Evolutionary conservation across 2,113 vertebrate genomes (phyloP).

Genomic region (Phaethornis superciliosus): DNA sequence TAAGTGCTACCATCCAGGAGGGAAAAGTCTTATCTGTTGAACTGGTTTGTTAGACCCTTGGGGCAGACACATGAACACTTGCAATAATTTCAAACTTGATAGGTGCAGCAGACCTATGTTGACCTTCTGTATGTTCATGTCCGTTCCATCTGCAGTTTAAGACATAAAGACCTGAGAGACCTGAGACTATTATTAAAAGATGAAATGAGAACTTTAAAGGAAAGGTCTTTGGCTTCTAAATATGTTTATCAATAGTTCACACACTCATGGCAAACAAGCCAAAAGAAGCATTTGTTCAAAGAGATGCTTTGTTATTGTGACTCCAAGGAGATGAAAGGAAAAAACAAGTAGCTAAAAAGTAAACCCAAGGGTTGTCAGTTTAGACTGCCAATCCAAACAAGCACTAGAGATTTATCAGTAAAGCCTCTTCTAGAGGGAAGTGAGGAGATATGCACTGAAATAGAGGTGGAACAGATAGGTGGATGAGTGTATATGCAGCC

Average conservation of each 20-base stretch:
- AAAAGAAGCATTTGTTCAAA: background rate
- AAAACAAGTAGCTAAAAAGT: background rate
- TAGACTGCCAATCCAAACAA: constrained; percentile 1
- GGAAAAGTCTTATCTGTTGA: background rate
- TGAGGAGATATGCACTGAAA: background rate
- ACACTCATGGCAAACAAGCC: background rate
- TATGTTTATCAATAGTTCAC: background rate
- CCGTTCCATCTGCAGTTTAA: background rate
- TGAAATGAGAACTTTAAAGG: background rate
- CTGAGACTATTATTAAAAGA: background rate
- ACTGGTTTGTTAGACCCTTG: background rate
- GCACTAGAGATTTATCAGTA: background rate
- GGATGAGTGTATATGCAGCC: background rate
- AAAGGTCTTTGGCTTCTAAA: background rate
- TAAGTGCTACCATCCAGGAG: background rate
- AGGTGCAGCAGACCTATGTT: background rate
- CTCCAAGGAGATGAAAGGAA: background rate
- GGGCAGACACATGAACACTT: background rate
- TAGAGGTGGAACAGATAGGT: background rate
- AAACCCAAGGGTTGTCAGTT: background rate
- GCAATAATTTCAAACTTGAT: background rate
- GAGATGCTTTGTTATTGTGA: background rate
- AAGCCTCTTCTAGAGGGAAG: background rate
- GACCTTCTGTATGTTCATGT: background rate
- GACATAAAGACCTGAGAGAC: background rate